Conservation (phyloP, 35 echinoderm and acorn worm genomes). For the Ophiothrix spiculata region DNA sequence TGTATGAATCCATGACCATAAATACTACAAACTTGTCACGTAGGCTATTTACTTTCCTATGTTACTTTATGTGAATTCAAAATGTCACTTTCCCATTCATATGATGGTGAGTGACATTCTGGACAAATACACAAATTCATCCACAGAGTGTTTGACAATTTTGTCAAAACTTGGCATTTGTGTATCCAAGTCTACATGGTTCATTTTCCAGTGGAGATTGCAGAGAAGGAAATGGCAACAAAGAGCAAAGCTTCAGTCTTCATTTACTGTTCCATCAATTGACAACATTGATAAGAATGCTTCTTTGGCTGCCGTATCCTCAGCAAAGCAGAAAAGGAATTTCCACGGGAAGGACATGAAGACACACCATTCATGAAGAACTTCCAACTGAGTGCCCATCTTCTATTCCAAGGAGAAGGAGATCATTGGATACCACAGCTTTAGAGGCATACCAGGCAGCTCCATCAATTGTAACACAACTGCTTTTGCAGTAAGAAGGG, state of each 20-base stretch:
- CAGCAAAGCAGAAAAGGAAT: not conserved
- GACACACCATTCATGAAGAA: not conserved
- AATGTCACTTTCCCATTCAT: not conserved
- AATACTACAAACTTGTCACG: not conserved
- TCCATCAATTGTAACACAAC: not conserved
- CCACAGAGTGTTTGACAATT: not conserved
- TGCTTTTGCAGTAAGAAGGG: not conserved
- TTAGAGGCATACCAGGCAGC: constrained; percentile 17
- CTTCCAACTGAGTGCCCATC: not conserved
- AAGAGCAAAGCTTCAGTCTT: not conserved
- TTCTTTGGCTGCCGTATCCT: constrained; percentile 6
- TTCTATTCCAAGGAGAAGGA: not conserved
- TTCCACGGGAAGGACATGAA: constrained; percentile 15
- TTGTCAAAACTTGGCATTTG: not conserved
- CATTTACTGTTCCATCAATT: not conserved
- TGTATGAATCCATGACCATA: not conserved
- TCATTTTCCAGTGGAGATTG: not conserved
- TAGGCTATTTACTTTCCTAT: not conserved
- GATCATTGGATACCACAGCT: not conserved
- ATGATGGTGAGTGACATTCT: not conserved
- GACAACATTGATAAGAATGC: not conserved
- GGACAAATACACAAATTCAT: not conserved
- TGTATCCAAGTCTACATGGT: not conserved
- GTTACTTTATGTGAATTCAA: not conserved
- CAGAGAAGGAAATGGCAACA: not conserved